A percentile compares a stretch with the other conserved stretches of the same genome.
Evolutionary conservation across 1,140 invertebrate genomes (phyloP).

Genomic region (Cydia pomonella): DNA sequence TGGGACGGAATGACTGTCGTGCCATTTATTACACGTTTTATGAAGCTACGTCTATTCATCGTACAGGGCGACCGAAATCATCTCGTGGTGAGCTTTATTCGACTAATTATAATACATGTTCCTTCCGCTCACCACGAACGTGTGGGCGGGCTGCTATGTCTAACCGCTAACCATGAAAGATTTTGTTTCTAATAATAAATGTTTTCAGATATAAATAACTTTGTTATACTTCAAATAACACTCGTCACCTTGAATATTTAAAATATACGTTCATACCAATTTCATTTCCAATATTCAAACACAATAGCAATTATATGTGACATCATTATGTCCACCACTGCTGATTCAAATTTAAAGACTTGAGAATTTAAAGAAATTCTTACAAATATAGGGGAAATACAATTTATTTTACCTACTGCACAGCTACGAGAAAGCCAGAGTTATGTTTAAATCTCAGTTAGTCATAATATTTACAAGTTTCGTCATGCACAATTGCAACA

Average conservation of each 20-base stretch:
- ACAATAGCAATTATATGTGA: no score
- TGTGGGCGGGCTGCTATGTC: constrained; percentile 13
- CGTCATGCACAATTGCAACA: background rate
- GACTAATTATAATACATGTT: constrained; percentile 25
- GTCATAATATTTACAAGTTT: background rate
- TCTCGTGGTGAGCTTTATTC: constrained; percentile 1
- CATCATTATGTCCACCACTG: no score
- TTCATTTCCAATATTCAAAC: no score
- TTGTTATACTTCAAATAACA: background rate
- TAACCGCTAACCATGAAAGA: constrained; percentile 1
- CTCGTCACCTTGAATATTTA: background rate
- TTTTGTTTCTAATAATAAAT: constrained; percentile 12
- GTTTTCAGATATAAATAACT: background rate
- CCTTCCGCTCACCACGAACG: background rate
- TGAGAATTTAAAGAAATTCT: no score
- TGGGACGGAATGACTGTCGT: constrained; percentile 19
- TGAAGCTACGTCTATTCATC: constrained; percentile 22
- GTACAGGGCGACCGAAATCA: background rate
- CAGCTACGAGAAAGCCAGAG: background rate
- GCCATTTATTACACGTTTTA: constrained; percentile 31
- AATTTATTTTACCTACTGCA: background rate
- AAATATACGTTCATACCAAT: background rate
- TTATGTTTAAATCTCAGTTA: background rate
- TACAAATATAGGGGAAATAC: background rate
- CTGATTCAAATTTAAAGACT: no score